Percentiles rank a stretch among this genome's conserved stretches.
Conservation (phyloP, 1,140 invertebrate genomes). For the Drosophila willistoni region DNA sequence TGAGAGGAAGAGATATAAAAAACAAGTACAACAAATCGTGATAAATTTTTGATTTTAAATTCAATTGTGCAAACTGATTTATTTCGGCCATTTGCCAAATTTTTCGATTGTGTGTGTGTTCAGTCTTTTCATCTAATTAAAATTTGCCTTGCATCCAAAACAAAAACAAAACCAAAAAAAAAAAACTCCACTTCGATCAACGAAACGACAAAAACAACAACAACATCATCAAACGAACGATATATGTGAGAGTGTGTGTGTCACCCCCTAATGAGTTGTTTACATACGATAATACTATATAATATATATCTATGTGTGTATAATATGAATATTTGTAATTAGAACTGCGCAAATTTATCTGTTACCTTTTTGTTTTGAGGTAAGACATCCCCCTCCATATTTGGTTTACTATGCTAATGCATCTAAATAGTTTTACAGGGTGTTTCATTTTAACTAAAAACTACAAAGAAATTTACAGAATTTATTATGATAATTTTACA, state of each 20-base stretch:
- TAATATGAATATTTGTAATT: conserved; percentile 55
- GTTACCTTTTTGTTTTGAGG: conserved; percentile 53
- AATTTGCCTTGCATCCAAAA: conserved; percentile 63
- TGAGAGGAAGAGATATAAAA: conserved; percentile 20
- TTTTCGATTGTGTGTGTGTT: conserved; percentile 27
- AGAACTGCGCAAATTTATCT: conserved; percentile 73
- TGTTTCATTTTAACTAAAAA: conserved; percentile 33
- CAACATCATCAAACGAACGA: conserved; percentile 31
- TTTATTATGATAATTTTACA: too few species aligned
- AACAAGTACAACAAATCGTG: conserved; percentile 69
- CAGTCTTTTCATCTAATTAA: conserved; percentile 55
- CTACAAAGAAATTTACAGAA: neutral
- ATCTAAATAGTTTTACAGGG: neutral
- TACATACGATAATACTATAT: conserved; percentile 7
- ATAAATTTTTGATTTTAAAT: conserved; percentile 70
- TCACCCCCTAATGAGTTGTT: conserved; percentile 32
- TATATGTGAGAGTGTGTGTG: conserved; percentile 2
- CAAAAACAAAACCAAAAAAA: conserved; percentile 14
- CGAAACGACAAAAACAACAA: conserved; percentile 30
- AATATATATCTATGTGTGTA: neutral
- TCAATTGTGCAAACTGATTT: conserved; percentile 75
- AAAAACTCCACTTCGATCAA: conserved; percentile 47
- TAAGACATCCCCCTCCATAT: conserved; percentile 30
- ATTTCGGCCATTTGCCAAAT: conserved; percentile 22
- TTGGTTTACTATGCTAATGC: neutral